Evolutionary conservation across 2,888 invertebrate genomes (phyloP).

Genomic region (Augiades crinisus): DNA sequence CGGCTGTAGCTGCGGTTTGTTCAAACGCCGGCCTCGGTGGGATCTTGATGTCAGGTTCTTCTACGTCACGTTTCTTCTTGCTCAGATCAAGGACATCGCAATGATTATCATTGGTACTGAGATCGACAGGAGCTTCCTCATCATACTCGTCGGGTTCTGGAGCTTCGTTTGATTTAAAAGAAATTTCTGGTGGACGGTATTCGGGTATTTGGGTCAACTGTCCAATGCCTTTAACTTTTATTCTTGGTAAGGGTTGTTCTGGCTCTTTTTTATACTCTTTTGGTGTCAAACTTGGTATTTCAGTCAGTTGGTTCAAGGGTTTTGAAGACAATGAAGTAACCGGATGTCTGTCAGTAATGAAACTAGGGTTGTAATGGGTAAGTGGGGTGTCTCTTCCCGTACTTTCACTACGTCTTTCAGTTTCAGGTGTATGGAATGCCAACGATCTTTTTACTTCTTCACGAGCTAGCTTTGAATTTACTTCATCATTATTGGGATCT

Average conservation of each 20-base stretch:
- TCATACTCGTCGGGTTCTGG: conserved; percentile 60
- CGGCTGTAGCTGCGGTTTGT: conserved; percentile 63
- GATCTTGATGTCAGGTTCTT: conserved; percentile 57
- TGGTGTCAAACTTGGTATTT: conserved; percentile 52
- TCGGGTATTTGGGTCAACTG: conserved; percentile 81
- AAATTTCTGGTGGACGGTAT: conserved; percentile 58
- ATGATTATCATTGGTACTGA: conserved; percentile 82
- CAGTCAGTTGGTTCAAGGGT: conserved; percentile 38
- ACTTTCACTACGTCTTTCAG: conserved; percentile 64
- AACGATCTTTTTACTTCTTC: conserved; percentile 81
- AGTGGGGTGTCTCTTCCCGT: conserved; percentile 68
- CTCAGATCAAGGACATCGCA: conserved; percentile 91
- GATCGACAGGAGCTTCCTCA: conserved; percentile 84
- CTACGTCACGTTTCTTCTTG: conserved; percentile 83
- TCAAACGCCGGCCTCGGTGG: conserved; percentile 73
- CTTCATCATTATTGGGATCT: conserved; percentile 90
- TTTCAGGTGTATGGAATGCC: conserved; percentile 77
- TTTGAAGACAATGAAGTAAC: conserved; percentile 59
- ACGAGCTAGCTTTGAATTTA: conserved; percentile 76
- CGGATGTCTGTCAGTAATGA: conserved; percentile 73
- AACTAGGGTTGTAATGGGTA: conserved; percentile 65
- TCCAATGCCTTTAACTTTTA: conserved; percentile 84
- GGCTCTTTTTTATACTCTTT: conserved; percentile 46
- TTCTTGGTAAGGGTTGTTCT: conserved; percentile 67
- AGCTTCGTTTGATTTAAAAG: conserved; percentile 56